Evolutionary conservation across 1,140 invertebrate genomes (phyloP).

Genomic region (Tenebrio molitor): DNA sequence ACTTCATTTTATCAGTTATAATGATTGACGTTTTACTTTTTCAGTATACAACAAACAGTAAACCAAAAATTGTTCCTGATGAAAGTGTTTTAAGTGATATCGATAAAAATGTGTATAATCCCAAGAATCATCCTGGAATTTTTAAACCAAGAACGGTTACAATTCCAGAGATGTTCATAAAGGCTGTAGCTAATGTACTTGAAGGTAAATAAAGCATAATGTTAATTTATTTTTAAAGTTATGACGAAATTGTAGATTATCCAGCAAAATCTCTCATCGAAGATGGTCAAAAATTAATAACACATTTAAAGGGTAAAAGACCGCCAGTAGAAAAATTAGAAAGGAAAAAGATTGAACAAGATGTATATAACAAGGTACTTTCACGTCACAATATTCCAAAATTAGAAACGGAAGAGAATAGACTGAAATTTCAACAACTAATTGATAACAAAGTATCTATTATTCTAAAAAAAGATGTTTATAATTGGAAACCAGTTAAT

Average conservation of each 20-base stretch:
- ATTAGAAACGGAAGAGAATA: slow-evolving; percentile 70
- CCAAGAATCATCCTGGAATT: slow-evolving; percentile 78
- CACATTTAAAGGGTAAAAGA: slow-evolving; percentile 73
- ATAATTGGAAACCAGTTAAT: slow-evolving; percentile 80
- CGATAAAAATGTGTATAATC: slow-evolving; percentile 73
- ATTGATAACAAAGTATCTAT: slow-evolving; percentile 63
- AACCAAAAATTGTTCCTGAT: slow-evolving; percentile 67
- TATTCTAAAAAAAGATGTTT: slow-evolving; percentile 72
- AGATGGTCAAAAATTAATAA: slow-evolving; percentile 70
- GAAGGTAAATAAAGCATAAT: too few species aligned
- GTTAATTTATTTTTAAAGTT: too few species aligned
- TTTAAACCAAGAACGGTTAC: slow-evolving; percentile 67
- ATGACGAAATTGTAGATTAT: too few species aligned
- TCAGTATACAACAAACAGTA: slow-evolving; percentile 24
- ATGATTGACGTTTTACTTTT: not conserved
- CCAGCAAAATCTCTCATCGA: slow-evolving; percentile 69
- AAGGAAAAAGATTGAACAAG: slow-evolving; percentile 65
- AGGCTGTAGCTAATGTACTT: slow-evolving; percentile 70
- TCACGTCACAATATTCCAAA: slow-evolving; percentile 67
- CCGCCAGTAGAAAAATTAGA: slow-evolving; percentile 74
- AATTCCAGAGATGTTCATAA: slow-evolving; percentile 73
- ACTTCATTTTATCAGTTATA: not conserved
- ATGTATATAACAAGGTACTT: slow-evolving; percentile 66
- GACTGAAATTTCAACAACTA: slow-evolving; percentile 54
- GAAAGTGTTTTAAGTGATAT: slow-evolving; percentile 69